A percentile compares a stretch with the other conserved stretches of the same genome.
Evolutionary conservation across 2,888 invertebrate species (phyloP).

Genomic region (Hydriomena furcata): DNA sequence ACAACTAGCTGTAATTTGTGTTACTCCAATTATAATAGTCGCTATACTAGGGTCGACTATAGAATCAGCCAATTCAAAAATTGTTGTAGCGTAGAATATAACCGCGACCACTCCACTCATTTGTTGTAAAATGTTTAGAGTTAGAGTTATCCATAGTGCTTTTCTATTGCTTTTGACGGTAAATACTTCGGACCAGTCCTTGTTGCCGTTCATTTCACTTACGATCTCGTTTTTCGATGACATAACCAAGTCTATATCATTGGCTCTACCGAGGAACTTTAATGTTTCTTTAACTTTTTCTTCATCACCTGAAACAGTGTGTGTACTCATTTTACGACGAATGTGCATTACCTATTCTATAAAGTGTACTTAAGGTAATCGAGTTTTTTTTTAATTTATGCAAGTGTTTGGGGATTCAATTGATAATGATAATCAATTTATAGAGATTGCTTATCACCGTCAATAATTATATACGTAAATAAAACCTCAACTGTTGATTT

Average conservation of each 20-base stretch:
- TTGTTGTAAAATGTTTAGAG: slow-evolving; percentile 47
- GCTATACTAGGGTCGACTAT: slow-evolving; percentile 48
- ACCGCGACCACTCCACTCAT: slow-evolving; percentile 51
- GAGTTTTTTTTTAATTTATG: no score
- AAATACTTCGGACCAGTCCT: slow-evolving; percentile 48
- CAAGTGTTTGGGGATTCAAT: no score
- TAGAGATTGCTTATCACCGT: no score
- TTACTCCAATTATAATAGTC: slow-evolving; percentile 53
- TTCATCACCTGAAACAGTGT: slow-evolving; percentile 43
- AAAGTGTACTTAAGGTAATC: no score
- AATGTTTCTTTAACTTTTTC: slow-evolving; percentile 42
- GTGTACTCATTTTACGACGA: no score
- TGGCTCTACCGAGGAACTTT: slow-evolving; percentile 44
- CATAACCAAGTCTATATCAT: slow-evolving; percentile 44
- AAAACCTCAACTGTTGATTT: no score
- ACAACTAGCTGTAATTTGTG: slow-evolving; percentile 46
- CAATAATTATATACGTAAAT: no score
- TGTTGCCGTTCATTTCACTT: slow-evolving; percentile 20
- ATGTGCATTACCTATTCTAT: no score
- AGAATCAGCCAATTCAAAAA: slow-evolving; percentile 53
- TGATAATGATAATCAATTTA: no score
- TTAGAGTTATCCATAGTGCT: slow-evolving; percentile 48
- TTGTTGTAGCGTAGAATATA: slow-evolving; percentile 47
- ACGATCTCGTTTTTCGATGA: slow-evolving; percentile 32
- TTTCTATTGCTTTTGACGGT: slow-evolving; percentile 47